Conservation (phyloP, 2,113 vertebrate genomes). For the Cryptomyrus ogoouensis region DNA sequence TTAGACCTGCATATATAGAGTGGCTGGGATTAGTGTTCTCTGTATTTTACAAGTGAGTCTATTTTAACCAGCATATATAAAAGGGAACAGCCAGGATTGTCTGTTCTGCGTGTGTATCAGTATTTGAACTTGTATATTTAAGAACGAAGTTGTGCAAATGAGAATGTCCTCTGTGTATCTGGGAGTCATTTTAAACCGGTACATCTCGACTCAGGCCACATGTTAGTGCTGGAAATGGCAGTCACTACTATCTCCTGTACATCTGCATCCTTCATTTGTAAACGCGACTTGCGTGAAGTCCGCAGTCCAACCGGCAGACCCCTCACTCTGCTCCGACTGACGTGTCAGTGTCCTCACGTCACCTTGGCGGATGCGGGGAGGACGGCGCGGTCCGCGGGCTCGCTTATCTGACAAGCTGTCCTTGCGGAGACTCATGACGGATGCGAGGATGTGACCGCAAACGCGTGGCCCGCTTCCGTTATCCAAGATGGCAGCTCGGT, state of each 20-base stretch:
- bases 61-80: background rate
- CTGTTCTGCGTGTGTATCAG: background rate
- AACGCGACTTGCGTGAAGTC: background rate
- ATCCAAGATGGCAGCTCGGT: slow-evolving; percentile 17
- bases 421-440: slow-evolving; percentile 1
- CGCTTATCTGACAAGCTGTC: slow-evolving; percentile 19
- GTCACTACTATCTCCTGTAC: background rate
- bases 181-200: background rate
- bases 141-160: background rate
- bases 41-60: background rate
- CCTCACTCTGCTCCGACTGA: background rate
- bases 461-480: slow-evolving; percentile 18
- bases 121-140: background rate
- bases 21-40: background rate
- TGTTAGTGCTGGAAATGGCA: background rate
- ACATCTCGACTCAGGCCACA: background rate
- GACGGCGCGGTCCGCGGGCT: background rate
- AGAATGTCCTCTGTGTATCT: background rate
- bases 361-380: background rate
- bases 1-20: background rate
- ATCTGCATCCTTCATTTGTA: background rate
- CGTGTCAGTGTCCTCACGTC: background rate
- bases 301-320: background rate
- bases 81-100: background rate
- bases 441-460: background rate